Base-by-base conservation (phyloP, 2,888 invertebrate genomes). In the Pogonocherus hispidulus region DNA sequence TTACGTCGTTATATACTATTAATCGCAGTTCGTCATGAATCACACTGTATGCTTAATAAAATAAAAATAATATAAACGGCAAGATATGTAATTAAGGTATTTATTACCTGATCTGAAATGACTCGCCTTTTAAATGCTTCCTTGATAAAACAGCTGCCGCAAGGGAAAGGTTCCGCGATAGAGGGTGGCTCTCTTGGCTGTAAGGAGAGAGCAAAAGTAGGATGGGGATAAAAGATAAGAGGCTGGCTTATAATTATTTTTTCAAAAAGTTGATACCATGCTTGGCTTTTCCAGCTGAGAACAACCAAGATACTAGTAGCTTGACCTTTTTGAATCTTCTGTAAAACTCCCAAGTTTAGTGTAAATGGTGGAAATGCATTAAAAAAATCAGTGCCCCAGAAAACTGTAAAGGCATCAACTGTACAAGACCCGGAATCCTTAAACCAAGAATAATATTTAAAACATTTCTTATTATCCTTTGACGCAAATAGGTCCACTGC, bases 341-440 rank as follows among this genome's bases (percentile, higher is more conserved):
- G 23, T 16, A 55, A 19, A n/a, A 20, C 14, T 35, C 56, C 14
- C 1, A 46, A 6, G 0, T 56, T 55, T 6, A 69, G 11, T 3
- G 67, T 5, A 70, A 69, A 72, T 1, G 67, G 70, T 2, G 59
- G 70, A 46, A 70, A 72, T 14, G 70, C 72, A 32, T 72, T 67
- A 20, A 67, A 67, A 44, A 64, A 32, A 46, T 35, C 19, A 11
- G 60, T 37, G 8, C 41, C 44, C 72, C 72, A 72, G 14, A 11
- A 32, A 6, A 71, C 5, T 0, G 69, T 64, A 46, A 71, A 71
- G 11, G 68, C 71, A 56, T 69, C 71, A n/a, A 66, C 49, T 16
- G 66, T 63, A 5, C 23, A 1, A 6, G 66, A 8, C 6, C 62
- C 66, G 9, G 69, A 69, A 35, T 71, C 69, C 20, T 20, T 57